These are phyloP conservation scores for Solenodon paradoxus DNA, from an alignment of 2,113 vertebrate genomes.

Conservation along the genomic window DNA sequence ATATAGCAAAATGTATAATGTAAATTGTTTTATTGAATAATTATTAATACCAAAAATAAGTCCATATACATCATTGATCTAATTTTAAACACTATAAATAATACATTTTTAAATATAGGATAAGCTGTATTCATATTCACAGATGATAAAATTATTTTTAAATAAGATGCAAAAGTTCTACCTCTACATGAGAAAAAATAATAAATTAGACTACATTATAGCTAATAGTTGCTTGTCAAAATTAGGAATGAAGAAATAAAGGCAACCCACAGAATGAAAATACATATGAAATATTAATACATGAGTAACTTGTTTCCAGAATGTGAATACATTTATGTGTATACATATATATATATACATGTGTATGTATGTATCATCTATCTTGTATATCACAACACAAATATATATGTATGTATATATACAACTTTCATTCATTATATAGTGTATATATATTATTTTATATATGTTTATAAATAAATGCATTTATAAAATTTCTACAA, in stretches of 20 bases:
- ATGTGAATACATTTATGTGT: background rate
- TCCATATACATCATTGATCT: background rate
- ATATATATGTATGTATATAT: background rate
- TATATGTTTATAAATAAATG: no score
- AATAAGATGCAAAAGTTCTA: background rate
- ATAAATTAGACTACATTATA: background rate
- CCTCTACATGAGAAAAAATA: background rate
- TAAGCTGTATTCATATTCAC: background rate
- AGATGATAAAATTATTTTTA: background rate
- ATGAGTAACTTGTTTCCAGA: background rate
- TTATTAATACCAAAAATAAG: no score
- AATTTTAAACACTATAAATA: background rate
- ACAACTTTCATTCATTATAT: background rate
- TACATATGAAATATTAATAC: background rate
- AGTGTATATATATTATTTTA: background rate
- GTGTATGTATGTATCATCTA: no score
- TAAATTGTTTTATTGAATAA: no score
- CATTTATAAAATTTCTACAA: background rate
- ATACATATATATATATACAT: no score
- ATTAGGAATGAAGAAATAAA: background rate
- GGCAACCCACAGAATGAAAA: background rate
- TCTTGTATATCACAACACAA: background rate
- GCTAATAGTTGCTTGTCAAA: background rate
- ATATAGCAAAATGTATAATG: no score
- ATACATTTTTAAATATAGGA: background rate